phyloP scores from a whole-genome alignment of 2,888 invertebrate genomes.

The Deroplatys truncata region DNA sequence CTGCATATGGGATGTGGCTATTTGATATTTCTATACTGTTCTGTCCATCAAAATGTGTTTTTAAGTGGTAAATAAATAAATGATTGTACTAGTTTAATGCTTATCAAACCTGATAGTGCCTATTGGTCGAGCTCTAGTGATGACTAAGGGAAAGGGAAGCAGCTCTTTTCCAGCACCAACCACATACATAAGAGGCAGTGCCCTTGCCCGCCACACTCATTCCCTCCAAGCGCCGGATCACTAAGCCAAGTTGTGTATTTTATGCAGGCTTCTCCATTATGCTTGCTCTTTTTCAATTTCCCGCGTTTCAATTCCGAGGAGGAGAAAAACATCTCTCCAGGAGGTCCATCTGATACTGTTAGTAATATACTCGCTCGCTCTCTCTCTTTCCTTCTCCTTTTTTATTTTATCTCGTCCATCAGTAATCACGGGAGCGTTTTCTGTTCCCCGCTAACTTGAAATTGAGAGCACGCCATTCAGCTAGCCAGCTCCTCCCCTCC shows the following conservation, averaged over 20 bases:
- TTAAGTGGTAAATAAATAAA: too few relatives aligned
- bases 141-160: too few relatives aligned
- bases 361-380: constrained; percentile 11
- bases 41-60: too few relatives aligned
- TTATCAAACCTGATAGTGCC: too few relatives aligned
- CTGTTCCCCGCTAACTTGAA: constrained; percentile 22
- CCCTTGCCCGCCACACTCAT: too few relatives aligned
- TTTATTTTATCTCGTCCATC: constrained; percentile 24
- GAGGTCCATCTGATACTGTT: constrained; percentile 14
- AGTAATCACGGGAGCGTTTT: constrained; percentile 22
- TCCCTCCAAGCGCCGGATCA: neutral
- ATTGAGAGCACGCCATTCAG: constrained; percentile 20
- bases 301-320: constrained; percentile 17
- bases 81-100: too few relatives aligned
- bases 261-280: constrained; percentile 19
- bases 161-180: too few relatives aligned
- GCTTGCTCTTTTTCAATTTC: constrained; percentile 23
- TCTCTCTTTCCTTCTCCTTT: neutral
- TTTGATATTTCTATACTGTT: too few relatives aligned
- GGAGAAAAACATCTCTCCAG: constrained; percentile 6
- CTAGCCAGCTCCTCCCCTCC: neutral
- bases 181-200: too few relatives aligned
- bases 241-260: neutral
- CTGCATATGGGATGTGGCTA: too few relatives aligned
- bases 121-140: too few relatives aligned